Evolutionary conservation across 2,113 vertebrate species (phyloP).

Genomic region (Verasper variegatus): DNA sequence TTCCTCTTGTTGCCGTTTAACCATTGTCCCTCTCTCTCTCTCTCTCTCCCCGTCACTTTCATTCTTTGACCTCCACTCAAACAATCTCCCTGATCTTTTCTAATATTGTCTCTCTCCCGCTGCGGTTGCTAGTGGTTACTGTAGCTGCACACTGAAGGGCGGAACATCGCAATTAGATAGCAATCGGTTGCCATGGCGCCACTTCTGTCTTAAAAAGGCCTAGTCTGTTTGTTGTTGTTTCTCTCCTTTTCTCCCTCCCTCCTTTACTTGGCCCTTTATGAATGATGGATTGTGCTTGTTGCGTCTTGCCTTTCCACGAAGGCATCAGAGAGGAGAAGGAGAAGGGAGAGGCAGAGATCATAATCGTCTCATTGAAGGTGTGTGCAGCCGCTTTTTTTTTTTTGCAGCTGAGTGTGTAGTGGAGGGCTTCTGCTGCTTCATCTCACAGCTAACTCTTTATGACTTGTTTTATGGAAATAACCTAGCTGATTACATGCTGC

Average conservation of each 20-base stretch:
- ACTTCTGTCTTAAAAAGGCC: constrained; percentile 77
- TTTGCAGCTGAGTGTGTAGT: constrained; percentile 17
- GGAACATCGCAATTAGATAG: constrained; percentile 82
- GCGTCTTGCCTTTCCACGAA: constrained; percentile 73
- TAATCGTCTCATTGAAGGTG: constrained; percentile 79
- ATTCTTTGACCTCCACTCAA: constrained; percentile 49
- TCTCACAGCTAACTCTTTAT: constrained; percentile 70
- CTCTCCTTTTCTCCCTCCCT: constrained; percentile 36
- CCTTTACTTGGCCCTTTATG: constrained; percentile 59
- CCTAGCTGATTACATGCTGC: constrained; percentile 65
- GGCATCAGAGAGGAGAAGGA: constrained; percentile 24
- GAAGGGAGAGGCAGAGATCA: constrained; percentile 56
- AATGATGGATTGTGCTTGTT: constrained; percentile 75
- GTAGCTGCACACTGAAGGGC: constrained; percentile 74
- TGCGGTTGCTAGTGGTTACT: constrained; percentile 83
- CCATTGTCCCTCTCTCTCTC: constrained; percentile 1
- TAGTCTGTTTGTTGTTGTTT: constrained; percentile 81
- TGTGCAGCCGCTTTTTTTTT: constrained; percentile 56
- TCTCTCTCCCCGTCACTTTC: neutral
- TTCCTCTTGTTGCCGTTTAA: neutral
- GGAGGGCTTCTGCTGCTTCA: constrained; percentile 42
- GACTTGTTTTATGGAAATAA: constrained; percentile 71
- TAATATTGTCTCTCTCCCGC: constrained; percentile 52
- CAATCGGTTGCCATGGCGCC: constrained; percentile 85
- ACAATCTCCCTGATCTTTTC: constrained; percentile 52